A percentile compares a stretch with the other conserved stretches of the same genome.
These are phyloP conservation scores for Nannobrachium achirus DNA, from an alignment of 2,113 vertebrate genomes.

Conservation along the genomic window DNA sequence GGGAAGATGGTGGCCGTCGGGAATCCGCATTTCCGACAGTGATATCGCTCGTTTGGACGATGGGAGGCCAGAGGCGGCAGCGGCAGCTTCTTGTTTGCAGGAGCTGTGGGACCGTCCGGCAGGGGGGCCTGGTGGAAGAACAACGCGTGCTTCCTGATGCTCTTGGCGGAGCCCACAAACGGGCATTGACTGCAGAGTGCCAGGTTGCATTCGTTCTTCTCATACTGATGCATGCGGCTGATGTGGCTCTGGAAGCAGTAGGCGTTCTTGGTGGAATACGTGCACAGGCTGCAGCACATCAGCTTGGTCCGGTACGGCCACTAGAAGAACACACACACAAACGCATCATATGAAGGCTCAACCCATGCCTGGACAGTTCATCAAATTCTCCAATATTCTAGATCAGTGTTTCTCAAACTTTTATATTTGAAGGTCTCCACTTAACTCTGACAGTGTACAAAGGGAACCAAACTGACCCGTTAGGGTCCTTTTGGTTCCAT, in stretches of 20 bases:
- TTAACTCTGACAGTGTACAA: too few relatives aligned
- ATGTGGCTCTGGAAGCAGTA: constrained; percentile 75
- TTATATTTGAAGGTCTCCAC: too few relatives aligned
- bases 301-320: constrained; percentile 76
- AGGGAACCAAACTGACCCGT: too few relatives aligned
- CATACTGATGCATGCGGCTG: constrained; percentile 69
- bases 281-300: constrained; percentile 77
- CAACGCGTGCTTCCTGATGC: constrained; percentile 71
- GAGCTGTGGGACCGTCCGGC: constrained; percentile 12
- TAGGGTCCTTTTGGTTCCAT: too few relatives aligned
- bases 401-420: too few relatives aligned
- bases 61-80: constrained; percentile 4
- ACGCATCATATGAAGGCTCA: neutral
- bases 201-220: constrained; percentile 65
- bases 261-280: constrained; percentile 74
- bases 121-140: constrained; percentile 62
- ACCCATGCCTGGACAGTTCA: too few relatives aligned
- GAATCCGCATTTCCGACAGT: constrained; percentile 72
- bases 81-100: neutral
- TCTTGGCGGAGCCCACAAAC: constrained; percentile 69
- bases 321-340: constrained; percentile 39
- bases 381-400: too few relatives aligned
- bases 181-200: constrained; percentile 69
- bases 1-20: constrained; percentile 69
- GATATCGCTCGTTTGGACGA: constrained; percentile 62